Evolutionary conservation across 2,797 vertebrate genomes (phyloP).

Genomic region (Lagorchestes hirsutus): DNA sequence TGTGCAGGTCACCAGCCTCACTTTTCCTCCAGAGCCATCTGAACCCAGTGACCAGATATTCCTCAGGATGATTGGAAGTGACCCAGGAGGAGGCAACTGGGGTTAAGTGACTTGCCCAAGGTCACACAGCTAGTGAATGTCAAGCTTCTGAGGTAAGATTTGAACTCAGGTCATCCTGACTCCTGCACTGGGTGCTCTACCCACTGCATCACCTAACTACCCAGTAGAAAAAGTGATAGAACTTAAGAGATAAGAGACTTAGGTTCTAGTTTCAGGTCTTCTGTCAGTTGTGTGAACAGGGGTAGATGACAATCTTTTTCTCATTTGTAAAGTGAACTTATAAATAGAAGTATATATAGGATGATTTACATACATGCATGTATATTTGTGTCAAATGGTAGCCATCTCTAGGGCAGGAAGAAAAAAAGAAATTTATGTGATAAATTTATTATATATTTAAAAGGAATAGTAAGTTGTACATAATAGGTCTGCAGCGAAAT

Average conservation of each 20-base stretch:
- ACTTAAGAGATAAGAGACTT: neutral
- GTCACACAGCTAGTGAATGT: too few relatives aligned
- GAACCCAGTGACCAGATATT: too few relatives aligned
- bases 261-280: neutral
- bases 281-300: neutral
- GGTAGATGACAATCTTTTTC: neutral
- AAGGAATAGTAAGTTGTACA: neutral
- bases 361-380: neutral
- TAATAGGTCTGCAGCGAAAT: neutral
- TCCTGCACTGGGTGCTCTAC: too few relatives aligned
- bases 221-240: neutral
- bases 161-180: too few relatives aligned
- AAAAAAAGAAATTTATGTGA: neutral
- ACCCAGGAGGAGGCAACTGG: too few relatives aligned
- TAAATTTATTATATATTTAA: neutral
- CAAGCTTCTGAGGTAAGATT: too few relatives aligned
- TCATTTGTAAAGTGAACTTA: neutral
- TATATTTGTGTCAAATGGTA: neutral
- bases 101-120: too few relatives aligned
- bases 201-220: too few relatives aligned
- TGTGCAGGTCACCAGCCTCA: too few relatives aligned
- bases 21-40: too few relatives aligned
- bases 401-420: neutral
- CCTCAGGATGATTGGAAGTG: too few relatives aligned
- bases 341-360: neutral